Conservation (phyloP, 1,140 invertebrate species). For the Drosophila baimaii region DNA sequence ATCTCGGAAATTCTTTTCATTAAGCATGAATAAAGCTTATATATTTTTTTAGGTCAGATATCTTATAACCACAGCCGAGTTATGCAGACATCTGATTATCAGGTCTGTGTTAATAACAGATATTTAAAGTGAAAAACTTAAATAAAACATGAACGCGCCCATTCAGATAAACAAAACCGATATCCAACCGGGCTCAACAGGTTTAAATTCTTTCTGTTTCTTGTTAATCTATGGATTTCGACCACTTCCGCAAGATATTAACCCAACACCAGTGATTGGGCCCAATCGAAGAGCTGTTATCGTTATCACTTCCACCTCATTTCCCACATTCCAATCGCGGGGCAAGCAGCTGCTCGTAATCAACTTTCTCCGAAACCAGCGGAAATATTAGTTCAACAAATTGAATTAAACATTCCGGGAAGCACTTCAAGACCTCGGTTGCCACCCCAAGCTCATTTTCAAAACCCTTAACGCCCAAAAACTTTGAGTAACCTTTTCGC, state of each 20-base stretch:
- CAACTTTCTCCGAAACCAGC: slow-evolving; percentile 19
- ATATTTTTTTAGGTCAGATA: not conserved
- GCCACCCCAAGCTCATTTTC: slow-evolving; percentile 7
- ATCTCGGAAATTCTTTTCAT: not conserved
- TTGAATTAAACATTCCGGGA: slow-evolving; percentile 59
- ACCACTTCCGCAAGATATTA: slow-evolving; percentile 19
- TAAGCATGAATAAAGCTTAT: not conserved
- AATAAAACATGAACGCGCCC: slow-evolving; percentile 14
- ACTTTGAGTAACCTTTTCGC: slow-evolving; percentile 61
- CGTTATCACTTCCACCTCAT: slow-evolving; percentile 22
- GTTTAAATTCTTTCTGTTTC: slow-evolving; percentile 2
- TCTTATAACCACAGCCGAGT: not conserved
- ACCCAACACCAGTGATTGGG: not conserved
- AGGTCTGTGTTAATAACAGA: not conserved
- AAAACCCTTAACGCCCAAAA: slow-evolving; percentile 36
- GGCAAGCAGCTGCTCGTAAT: slow-evolving; percentile 28
- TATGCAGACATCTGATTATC: not conserved
- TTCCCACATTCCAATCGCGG: slow-evolving; percentile 26
- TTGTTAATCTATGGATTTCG: slow-evolving; percentile 5
- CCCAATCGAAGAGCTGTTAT: slow-evolving; percentile 26
- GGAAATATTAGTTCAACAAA: slow-evolving; percentile 58
- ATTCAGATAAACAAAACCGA: slow-evolving; percentile 9
- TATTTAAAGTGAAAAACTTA: not conserved
- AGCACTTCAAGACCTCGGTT: slow-evolving; percentile 18
- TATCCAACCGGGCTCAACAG: slow-evolving; percentile 16